Conservation (phyloP, 1,140 invertebrate genomes). For the Popillia japonica region DNA sequence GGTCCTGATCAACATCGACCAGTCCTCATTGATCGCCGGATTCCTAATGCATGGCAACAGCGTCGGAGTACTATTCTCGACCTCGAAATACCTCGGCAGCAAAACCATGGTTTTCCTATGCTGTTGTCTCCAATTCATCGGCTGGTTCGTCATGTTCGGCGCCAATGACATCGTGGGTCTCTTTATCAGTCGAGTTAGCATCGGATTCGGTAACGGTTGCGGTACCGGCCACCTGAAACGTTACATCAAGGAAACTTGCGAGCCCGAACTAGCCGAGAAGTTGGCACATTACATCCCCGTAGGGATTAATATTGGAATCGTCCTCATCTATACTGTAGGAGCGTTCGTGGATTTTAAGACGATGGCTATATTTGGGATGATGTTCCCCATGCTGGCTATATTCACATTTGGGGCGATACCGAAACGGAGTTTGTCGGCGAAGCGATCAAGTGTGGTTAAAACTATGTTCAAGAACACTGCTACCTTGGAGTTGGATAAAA, state of each 20-base stretch:
- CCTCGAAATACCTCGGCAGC: conserved; percentile 38
- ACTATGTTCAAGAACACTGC: conserved; percentile 6
- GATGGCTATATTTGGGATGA: conserved; percentile 37
- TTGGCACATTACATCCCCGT: conserved; percentile 39
- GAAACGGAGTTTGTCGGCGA: conserved; percentile 11
- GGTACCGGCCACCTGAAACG: conserved; percentile 46
- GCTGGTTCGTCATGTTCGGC: conserved; percentile 44
- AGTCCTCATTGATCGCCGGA: conserved; percentile 43
- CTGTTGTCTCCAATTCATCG: conserved; percentile 41
- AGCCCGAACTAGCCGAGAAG: conserved; percentile 25
- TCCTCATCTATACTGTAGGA: conserved; percentile 41
- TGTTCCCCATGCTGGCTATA: conserved; percentile 39
- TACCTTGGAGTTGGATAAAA: conserved; percentile 19
- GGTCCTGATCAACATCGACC: conserved; percentile 42
- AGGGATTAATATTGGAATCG: conserved; percentile 40
- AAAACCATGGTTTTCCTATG: conserved; percentile 41
- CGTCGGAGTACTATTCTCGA: conserved; percentile 45
- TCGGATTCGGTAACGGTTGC: conserved; percentile 44
- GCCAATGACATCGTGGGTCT: conserved; percentile 43
- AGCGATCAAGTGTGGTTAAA: background rate
- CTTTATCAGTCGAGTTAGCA: conserved; percentile 38
- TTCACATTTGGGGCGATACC: conserved; percentile 42
- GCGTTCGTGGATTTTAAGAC: conserved; percentile 43
- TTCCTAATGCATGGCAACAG: conserved; percentile 47
- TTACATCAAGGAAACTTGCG: conserved; percentile 44